Percentiles rank a stretch among this genome's conserved stretches.
These are phyloP conservation scores for Rhysida immarginata DNA, from an alignment of 1,140 invertebrate genomes.

Conservation along the genomic window DNA sequence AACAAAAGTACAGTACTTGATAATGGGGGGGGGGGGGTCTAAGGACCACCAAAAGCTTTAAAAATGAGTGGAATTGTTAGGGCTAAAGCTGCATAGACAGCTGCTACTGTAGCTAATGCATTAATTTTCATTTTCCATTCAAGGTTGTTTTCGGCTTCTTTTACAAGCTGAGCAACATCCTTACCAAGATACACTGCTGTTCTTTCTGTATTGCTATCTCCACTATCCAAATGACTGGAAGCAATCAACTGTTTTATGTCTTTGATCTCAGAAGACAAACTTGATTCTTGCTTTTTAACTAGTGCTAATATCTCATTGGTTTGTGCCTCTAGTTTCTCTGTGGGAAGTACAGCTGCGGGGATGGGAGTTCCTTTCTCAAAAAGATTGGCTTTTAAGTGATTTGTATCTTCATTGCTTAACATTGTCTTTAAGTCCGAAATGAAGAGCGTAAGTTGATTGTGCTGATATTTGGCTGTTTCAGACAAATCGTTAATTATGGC, in stretches of 20 bases:
- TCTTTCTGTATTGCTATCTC: no score
- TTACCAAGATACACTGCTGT: constrained; percentile 26
- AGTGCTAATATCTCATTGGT: constrained; percentile 18
- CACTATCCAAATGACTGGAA: background rate
- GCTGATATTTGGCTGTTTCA: constrained; percentile 18
- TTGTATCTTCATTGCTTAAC: background rate
- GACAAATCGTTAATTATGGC: constrained; percentile 17
- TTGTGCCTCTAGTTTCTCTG: constrained; percentile 13
- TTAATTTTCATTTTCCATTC: constrained; percentile 26
- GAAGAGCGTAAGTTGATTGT: constrained; percentile 20
- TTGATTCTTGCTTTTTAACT: constrained; percentile 18
- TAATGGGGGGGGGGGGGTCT: no score
- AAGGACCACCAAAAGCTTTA: constrained; percentile 17
- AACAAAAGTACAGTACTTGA: no score
- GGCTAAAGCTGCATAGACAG: constrained; percentile 22
- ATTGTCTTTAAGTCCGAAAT: constrained; percentile 17
- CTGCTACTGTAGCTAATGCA: constrained; percentile 21
- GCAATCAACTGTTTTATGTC: constrained; percentile 13
- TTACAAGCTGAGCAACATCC: constrained; percentile 22
- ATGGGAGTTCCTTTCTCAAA: background rate
- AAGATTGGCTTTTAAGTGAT: background rate
- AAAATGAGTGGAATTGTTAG: constrained; percentile 23
- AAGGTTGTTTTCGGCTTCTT: constrained; percentile 22
- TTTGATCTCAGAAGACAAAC: constrained; percentile 11
- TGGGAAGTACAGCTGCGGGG: background rate